Conservation (phyloP, 2,888 invertebrate species). For the Pelosia muscerda region DNA sequence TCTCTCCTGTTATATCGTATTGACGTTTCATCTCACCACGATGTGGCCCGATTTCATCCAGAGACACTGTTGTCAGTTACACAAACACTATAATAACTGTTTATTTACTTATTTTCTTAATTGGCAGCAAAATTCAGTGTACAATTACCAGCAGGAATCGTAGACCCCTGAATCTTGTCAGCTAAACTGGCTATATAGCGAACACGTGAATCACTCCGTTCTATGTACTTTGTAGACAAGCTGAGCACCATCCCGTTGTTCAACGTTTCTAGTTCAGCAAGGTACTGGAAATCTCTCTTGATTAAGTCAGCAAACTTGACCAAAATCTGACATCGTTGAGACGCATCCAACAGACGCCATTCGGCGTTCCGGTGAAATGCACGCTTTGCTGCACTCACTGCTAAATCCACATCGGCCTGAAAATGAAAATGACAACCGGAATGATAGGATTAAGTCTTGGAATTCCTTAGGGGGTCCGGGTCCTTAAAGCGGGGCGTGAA, state of each 20-base stretch:
- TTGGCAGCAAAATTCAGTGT: too few relatives aligned
- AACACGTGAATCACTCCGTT: slow-evolving; percentile 77
- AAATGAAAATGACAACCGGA: background rate
- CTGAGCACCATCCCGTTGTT: slow-evolving; percentile 95
- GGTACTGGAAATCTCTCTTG: slow-evolving; percentile 93
- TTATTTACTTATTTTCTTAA: background rate
- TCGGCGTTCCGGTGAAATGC: slow-evolving; percentile 88
- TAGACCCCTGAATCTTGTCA: slow-evolving; percentile 93
- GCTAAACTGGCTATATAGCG: slow-evolving; percentile 95
- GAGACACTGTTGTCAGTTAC: too few relatives aligned
- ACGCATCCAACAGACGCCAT: slow-evolving; percentile 94
- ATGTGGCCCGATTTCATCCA: too few relatives aligned
- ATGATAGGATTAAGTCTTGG: too few relatives aligned
- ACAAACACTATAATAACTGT: too few relatives aligned
- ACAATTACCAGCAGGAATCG: slow-evolving; percentile 86
- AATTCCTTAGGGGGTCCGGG: too few relatives aligned
- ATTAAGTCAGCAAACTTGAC: slow-evolving; percentile 90
- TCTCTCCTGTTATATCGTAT: too few relatives aligned
- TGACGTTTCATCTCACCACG: too few relatives aligned
- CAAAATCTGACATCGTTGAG: slow-evolving; percentile 90
- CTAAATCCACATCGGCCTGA: slow-evolving; percentile 90
- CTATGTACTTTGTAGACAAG: slow-evolving; percentile 86
- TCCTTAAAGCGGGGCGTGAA: too few relatives aligned
- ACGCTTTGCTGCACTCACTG: slow-evolving; percentile 91
- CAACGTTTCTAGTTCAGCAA: slow-evolving; percentile 94